Conservation (phyloP, 2,113 vertebrate genomes). For the Heterocephalus glaber region DNA sequence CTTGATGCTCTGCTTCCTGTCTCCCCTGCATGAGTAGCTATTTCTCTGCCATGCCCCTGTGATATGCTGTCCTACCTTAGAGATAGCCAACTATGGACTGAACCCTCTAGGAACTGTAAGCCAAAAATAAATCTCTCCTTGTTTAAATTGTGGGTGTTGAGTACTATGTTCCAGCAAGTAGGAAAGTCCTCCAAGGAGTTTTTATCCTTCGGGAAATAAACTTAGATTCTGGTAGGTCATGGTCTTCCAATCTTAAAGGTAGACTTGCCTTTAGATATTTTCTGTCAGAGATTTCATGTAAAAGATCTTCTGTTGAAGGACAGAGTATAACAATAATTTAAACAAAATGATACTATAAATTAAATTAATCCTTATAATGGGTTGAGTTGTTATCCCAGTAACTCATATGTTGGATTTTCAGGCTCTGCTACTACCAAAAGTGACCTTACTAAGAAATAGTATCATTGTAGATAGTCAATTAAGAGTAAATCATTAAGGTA, state of each 20-base stretch:
- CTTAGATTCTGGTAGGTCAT: neutral
- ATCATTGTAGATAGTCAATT: neutral
- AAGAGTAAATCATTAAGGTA: neutral
- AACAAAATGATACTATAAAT: conserved; percentile 7
- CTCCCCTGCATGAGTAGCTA: neutral
- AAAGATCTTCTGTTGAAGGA: neutral
- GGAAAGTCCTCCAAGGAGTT: neutral
- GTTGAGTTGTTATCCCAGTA: neutral
- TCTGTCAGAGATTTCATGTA: neutral
- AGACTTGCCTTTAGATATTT: neutral
- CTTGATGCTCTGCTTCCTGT: neutral
- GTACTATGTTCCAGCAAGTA: neutral
- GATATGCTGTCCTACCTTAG: neutral
- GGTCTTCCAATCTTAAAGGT: neutral
- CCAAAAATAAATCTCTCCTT: neutral
- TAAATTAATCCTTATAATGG: neutral
- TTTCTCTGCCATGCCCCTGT: neutral
- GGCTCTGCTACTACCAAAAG: neutral
- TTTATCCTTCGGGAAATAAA: conserved; percentile 9
- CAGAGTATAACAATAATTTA: neutral
- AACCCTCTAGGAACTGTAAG: neutral
- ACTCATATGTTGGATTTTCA: neutral
- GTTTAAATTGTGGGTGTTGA: neutral
- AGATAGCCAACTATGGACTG: neutral
- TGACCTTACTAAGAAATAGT: neutral